These are phyloP conservation scores for Xiphias gladius DNA, from an alignment of 2,113 vertebrate genomes.

Conservation along the genomic window DNA sequence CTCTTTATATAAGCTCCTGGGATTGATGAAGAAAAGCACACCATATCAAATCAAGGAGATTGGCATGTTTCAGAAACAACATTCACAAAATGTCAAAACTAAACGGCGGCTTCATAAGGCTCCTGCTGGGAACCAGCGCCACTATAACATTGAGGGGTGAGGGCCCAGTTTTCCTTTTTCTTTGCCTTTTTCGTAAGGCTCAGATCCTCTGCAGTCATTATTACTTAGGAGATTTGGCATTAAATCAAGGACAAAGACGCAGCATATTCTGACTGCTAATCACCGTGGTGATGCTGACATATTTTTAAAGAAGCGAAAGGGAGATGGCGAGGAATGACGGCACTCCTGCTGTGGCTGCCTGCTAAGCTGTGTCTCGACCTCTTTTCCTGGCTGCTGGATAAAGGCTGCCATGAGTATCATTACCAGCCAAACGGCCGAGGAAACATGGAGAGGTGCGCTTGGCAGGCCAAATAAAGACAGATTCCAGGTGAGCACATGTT, in stretches of 20 bases:
- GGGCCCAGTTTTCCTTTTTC: slow-evolving; percentile 44
- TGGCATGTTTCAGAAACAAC: slow-evolving; percentile 79
- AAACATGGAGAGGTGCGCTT: slow-evolving; percentile 41
- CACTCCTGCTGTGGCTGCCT: slow-evolving; percentile 26
- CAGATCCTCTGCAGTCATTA: slow-evolving; percentile 70
- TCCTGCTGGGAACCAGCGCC: slow-evolving; percentile 59
- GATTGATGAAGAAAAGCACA: slow-evolving; percentile 54
- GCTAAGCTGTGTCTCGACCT: slow-evolving; percentile 48
- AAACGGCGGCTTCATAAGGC: slow-evolving; percentile 54
- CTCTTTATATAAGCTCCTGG: slow-evolving; percentile 54
- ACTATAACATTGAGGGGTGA: slow-evolving; percentile 50
- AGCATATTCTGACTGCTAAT: slow-evolving; percentile 74
- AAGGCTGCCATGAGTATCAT: slow-evolving; percentile 53
- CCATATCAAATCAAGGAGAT: slow-evolving; percentile 79
- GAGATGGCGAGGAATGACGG: slow-evolving; percentile 29
- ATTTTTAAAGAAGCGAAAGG: slow-evolving; percentile 52
- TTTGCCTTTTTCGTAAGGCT: slow-evolving; percentile 54
- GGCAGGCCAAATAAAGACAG: slow-evolving; percentile 69
- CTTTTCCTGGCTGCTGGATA: slow-evolving; percentile 45
- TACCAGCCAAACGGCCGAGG: slow-evolving; percentile 55
- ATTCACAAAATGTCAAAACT: slow-evolving; percentile 76
- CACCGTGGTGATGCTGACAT: slow-evolving; percentile 59
- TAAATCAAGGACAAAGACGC: slow-evolving; percentile 78
- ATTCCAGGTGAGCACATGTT: slow-evolving; percentile 65
- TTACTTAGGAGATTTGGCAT: slow-evolving; percentile 75